Evolutionary conservation across 1,140 invertebrate genomes (phyloP), one percentile per base, ranked within the genome.

Genomic region (Drosophila tropicalis): DNA sequence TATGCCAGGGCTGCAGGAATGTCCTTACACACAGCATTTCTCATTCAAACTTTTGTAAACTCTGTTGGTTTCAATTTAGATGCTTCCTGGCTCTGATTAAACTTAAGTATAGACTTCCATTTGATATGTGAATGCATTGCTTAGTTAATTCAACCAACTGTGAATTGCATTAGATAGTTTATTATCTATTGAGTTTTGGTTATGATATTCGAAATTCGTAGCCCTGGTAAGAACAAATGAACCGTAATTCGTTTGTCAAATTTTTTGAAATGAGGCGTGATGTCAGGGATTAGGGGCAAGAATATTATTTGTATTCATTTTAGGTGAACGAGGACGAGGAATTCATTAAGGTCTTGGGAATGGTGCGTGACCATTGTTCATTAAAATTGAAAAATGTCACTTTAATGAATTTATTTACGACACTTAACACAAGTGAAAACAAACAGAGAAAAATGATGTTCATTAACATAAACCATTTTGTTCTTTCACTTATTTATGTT

Each of bases 391-490:
- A 89, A 89, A 89, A 89, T 89, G 85, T 62, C 80, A 89, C 84
- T 89, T 89, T 90, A 89, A 89, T 89, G 85, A 89, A 89, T 89
- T 89, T 89, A 89, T 89, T 89, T 89, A 85, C 81, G 85, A 89
- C 84, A 89, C 84, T 89, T 90, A 81, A 71, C 84, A 72, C 84
- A 87, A 87, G 76, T 71, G 73, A 79, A 84, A 81, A 74, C 76
- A 89, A 89, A 89, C 80, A 70, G 84, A 87, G 84, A 87, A 81
- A 87, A 87, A 87, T 87, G 67, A 83, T 89, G 79, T 75, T 90
- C 84, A 87, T 87, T 87, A 89, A 71, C 84, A 84, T 89, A 79
- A 84, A 90, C 84, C 84, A 89, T 68, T 78, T 29, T 29, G 29
- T 6, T 29, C 5, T 29, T 29, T 29, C 29, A 29, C 29, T 29